phyloP scores from a whole-genome alignment of 2,888 invertebrate genomes.

The Laspeyria flexula region DNA sequence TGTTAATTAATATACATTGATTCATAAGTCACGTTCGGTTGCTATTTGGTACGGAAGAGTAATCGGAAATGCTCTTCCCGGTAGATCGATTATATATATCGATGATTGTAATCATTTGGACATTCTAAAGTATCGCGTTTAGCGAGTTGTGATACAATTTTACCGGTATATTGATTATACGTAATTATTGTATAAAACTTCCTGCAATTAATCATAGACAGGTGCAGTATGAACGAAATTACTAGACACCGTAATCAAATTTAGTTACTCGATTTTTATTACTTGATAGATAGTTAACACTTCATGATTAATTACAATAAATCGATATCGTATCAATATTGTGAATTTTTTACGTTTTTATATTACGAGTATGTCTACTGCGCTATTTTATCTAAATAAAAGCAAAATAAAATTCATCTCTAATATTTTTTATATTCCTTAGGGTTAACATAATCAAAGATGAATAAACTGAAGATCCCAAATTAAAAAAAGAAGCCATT shows the following conservation, averaged over 20 bases:
- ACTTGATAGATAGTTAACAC: conserved; percentile 1
- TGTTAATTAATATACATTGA: conserved; percentile 42
- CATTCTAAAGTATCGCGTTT: conserved; percentile 1
- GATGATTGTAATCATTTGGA: conserved; percentile 6
- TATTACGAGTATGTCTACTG: too few relatives aligned
- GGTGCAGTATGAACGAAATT: background rate
- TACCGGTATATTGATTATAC: conserved; percentile 4
- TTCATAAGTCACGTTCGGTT: conserved; percentile 42
- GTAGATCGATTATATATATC: conserved; percentile 9
- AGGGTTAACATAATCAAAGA: too few relatives aligned
- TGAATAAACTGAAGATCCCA: too few relatives aligned
- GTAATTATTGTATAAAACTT: conserved; percentile 5
- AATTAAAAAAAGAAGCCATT: too few relatives aligned
- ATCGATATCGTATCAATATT: background rate
- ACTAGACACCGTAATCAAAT: background rate
- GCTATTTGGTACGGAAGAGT: conserved; percentile 27
- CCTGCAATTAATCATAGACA: background rate
- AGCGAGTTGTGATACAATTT: conserved; percentile 14
- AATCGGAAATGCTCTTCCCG: conserved; percentile 40
- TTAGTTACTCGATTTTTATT: background rate
- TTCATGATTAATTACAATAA: background rate
- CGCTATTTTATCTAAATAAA: too few relatives aligned
- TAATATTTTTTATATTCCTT: too few relatives aligned
- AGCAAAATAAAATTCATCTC: too few relatives aligned
- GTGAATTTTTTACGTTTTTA: too few relatives aligned